These are phyloP conservation scores for Nycteola revayana DNA, from an alignment of 2,888 invertebrate species.

Conservation along the genomic window DNA sequence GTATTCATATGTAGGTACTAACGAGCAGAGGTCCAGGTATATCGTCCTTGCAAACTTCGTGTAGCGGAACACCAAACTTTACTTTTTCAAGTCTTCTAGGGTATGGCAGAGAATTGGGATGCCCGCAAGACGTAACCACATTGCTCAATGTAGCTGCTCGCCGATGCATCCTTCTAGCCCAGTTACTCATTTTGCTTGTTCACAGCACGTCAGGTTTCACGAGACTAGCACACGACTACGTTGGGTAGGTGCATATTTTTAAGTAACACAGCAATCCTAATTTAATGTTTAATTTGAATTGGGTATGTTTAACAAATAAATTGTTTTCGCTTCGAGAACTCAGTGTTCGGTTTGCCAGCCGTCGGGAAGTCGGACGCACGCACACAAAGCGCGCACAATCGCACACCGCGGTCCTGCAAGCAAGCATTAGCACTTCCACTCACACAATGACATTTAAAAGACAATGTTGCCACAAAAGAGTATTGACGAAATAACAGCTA, in stretches of 20 bases:
- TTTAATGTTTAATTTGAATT: too few relatives aligned
- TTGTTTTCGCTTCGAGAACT: too few relatives aligned
- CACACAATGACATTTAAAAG: too few relatives aligned
- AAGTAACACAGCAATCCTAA: too few relatives aligned
- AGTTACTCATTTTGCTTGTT: conserved; percentile 88
- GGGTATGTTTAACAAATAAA: too few relatives aligned
- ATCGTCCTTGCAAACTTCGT: conserved; percentile 97
- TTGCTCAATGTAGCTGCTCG: conserved; percentile 95
- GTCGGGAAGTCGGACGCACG: too few relatives aligned
- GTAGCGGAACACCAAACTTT: conserved; percentile 95
- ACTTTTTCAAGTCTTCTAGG: conserved; percentile 94
- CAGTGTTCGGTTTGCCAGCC: too few relatives aligned
- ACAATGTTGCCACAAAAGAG: too few relatives aligned
- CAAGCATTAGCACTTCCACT: too few relatives aligned
- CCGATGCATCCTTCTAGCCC: conserved; percentile 95
- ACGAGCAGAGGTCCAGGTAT: conserved; percentile 96
- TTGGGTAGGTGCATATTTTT: conserved; percentile 30
- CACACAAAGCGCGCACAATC: too few relatives aligned
- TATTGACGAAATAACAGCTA: too few relatives aligned
- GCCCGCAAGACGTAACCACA: conserved; percentile 95
- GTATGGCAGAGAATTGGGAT: conserved; percentile 90
- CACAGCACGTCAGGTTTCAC: conserved; percentile 20
- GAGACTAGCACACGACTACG: conserved; percentile 24
- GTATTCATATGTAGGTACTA: conserved; percentile 62
- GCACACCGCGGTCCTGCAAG: too few relatives aligned